Evolutionary conservation across 2,888 invertebrate genomes (phyloP).

Genomic region (Cryptophagus acutangulus): DNA sequence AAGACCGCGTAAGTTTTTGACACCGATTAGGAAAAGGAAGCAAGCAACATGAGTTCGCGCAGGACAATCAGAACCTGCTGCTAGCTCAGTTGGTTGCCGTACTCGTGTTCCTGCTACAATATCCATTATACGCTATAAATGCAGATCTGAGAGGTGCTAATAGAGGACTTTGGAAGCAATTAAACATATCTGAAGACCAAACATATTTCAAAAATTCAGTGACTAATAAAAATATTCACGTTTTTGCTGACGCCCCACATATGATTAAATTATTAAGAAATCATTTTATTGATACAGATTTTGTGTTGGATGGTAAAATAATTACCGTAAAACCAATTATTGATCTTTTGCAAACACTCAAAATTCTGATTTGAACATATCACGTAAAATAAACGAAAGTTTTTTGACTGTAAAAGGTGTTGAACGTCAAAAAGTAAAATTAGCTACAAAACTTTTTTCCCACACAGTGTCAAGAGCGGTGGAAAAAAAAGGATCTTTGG

Average conservation of each 20-base stretch:
- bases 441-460: constrained; percentile 28
- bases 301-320: constrained; percentile 15
- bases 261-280: constrained; percentile 22
- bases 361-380: constrained; percentile 19
- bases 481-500: constrained; percentile 15
- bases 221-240: constrained; percentile 15
- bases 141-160: constrained; percentile 22
- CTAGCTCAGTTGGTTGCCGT: too few species aligned
- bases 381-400: constrained; percentile 15
- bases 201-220: constrained; percentile 18
- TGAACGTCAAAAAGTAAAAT: constrained; percentile 24
- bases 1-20: too few species aligned
- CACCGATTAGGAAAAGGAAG: too few species aligned
- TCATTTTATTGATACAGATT: constrained; percentile 21
- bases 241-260: constrained; percentile 23
- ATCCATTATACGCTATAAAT: too few species aligned
- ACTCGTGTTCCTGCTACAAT: too few species aligned
- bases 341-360: constrained; percentile 18
- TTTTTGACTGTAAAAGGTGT: constrained; percentile 15
- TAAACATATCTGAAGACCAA: constrained; percentile 18
- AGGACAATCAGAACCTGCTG: too few species aligned
- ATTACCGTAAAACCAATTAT: constrained; percentile 22
- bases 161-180: constrained; percentile 15
- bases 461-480: constrained; percentile 26
- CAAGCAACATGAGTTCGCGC: too few species aligned